A percentile compares a stretch with the other conserved stretches of the same genome.
phyloP scores from a whole-genome alignment of 2,888 invertebrate species.

The Macrophya annulata region DNA sequence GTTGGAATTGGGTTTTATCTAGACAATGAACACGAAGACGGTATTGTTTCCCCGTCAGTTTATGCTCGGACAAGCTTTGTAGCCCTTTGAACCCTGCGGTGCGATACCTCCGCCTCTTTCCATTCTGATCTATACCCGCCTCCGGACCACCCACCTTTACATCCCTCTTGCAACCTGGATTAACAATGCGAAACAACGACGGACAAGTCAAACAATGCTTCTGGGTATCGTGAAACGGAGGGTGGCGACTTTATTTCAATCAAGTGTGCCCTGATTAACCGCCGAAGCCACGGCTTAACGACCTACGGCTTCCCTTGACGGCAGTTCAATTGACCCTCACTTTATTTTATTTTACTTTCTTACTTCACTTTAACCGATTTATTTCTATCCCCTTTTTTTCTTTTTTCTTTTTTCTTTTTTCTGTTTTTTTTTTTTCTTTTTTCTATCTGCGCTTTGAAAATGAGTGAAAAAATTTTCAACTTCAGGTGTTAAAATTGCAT shows the following conservation, averaged over 20 bases:
- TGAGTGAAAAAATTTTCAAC: background rate
- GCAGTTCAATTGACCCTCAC: conserved; percentile 29
- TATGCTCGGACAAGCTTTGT: conserved; percentile 26
- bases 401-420: too few relatives aligned
- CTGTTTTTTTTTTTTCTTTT: background rate
- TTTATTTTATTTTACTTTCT: conserved; percentile 16
- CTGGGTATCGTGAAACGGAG: background rate
- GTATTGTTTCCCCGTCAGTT: conserved; percentile 43
- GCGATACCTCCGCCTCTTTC: conserved; percentile 1
- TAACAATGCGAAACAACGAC: conserved; percentile 50
- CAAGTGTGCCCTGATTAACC: conserved; percentile 42
- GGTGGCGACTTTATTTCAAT: conserved; percentile 53
- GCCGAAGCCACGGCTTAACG: conserved; percentile 40
- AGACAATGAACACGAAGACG: conserved; percentile 51
- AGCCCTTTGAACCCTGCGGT: conserved; percentile 34
- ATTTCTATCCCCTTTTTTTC: too few relatives aligned
- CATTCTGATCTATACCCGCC: background rate
- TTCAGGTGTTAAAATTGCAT: background rate
- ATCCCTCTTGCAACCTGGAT: background rate
- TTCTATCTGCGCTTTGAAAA: background rate
- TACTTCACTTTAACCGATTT: background rate
- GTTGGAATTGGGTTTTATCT: conserved; percentile 22
- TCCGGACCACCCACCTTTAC: background rate
- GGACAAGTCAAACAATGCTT: conserved; percentile 30
- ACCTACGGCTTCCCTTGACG: background rate